A percentile compares a stretch with the other conserved stretches of the same genome.
These are phyloP conservation scores for Stercorarius parasiticus DNA, from an alignment of 2,113 vertebrate genomes.

Conservation along the genomic window DNA sequence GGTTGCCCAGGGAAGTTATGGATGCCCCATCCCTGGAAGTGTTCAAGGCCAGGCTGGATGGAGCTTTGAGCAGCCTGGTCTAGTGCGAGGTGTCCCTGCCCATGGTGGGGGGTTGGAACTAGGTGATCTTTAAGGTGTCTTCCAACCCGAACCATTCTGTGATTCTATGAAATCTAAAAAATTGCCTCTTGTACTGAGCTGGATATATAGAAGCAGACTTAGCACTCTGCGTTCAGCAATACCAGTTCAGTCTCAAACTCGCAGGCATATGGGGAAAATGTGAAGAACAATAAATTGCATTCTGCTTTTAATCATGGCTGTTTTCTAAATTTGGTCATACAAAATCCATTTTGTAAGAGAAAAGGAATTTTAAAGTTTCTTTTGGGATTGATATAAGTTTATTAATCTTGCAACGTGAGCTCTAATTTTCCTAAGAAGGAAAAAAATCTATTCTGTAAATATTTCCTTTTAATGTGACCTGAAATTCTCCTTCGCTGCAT, in stretches of 20 bases:
- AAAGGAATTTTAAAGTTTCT: constrained; percentile 60
- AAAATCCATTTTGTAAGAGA: constrained; percentile 33
- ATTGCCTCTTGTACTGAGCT: not conserved
- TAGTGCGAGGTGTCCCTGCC: not conserved
- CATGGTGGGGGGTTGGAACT: not conserved
- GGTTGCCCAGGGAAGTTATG: not conserved
- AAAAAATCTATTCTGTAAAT: constrained; percentile 21
- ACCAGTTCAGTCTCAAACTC: not conserved
- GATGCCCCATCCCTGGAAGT: not conserved
- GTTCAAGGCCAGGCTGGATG: not conserved
- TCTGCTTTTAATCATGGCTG: constrained; percentile 42
- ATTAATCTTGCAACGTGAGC: constrained; percentile 37
- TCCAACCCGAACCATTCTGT: not conserved
- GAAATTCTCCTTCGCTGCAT: not conserved
- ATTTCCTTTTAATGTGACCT: not conserved
- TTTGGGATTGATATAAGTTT: constrained; percentile 53
- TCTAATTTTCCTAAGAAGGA: constrained; percentile 36
- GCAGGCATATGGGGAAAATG: not conserved
- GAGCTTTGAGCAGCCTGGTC: not conserved
- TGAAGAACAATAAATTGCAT: not conserved
- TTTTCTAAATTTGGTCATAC: constrained; percentile 31
- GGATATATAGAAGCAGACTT: not conserved
- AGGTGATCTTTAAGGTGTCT: not conserved
- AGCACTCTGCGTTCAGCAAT: not conserved
- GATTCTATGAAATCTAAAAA: not conserved